Conservation (phyloP, 2,113 vertebrate species). For the Loxodonta africana region DNA sequence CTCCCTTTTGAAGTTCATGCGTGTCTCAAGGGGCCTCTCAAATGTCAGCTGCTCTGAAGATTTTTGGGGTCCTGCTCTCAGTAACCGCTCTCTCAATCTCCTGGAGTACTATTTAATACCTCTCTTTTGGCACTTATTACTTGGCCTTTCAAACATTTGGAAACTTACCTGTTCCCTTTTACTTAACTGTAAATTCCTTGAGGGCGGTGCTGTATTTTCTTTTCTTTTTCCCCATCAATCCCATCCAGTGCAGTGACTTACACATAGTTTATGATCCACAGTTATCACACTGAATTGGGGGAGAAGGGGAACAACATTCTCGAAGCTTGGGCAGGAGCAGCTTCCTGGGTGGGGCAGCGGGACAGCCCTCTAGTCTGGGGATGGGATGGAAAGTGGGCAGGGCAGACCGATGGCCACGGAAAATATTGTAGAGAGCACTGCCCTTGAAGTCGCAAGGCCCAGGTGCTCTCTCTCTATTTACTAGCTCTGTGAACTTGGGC, state of each 20-base stretch:
- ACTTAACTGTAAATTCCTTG: conserved; percentile 4
- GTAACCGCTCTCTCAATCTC: background rate
- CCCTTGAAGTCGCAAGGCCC: background rate
- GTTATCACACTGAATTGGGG: background rate
- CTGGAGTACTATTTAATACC: background rate
- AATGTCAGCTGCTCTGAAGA: background rate
- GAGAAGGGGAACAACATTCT: background rate
- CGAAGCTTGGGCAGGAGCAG: too few relatives aligned
- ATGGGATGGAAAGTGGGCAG: background rate
- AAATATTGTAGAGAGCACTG: background rate
- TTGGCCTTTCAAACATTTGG: conserved; percentile 20
- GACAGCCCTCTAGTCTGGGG: background rate
- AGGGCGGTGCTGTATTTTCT: background rate
- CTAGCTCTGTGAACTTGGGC: background rate
- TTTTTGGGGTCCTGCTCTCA: background rate
- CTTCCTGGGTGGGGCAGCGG: background rate
- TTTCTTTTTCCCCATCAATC: background rate
- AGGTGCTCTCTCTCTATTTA: background rate
- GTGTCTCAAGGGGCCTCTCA: background rate
- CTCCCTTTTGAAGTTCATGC: background rate
- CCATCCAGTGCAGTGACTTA: background rate
- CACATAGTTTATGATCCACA: background rate
- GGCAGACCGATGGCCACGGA: background rate
- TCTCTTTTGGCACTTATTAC: background rate
- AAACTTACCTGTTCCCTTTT: background rate